Base-by-base conservation (phyloP, 2,797 vertebrate genomes). In the Acanthurus leucopareius region DNA sequence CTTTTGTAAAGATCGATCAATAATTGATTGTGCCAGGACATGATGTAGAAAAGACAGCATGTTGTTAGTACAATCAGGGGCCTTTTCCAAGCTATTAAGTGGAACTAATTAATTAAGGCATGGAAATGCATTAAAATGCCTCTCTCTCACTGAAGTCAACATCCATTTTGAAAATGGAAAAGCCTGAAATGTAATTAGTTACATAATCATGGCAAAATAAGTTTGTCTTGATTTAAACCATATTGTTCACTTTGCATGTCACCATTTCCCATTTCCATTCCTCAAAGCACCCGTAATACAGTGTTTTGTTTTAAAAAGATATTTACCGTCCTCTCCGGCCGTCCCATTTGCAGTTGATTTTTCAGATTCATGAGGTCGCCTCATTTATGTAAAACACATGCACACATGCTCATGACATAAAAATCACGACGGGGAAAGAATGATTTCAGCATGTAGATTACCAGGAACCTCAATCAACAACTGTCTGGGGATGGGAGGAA, bases 141-240 rank as follows among this genome's bases (percentile, higher is more conserved):
- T 91, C 82, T 81, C 72, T 79, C 73, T 86, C 78, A 59, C 72
- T 66, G 88, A 90, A 89, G 80, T 88, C 87, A 90, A 89, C 88
- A 88, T 92, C 78, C 86, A 91, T 84, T 89, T 92, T 82, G 73
- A 85, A 80, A 93, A 89, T 89, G 82, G 89, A 92, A 94, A 94
- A 92, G 90, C 89, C 85, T 92, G 93, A 94, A 95, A 94, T 92
- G 91, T 85, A 92, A 93, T 94, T 94, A 94, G 89, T 94, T 91
- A 86, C 89, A 91, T 90, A 89, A 93, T 89, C 89, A 91, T 79
- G 81, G 84, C 82, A 90, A 90, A 93, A 91, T 90, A 87, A 84
- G 80, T 77, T 64, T 56, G 82, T 77, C 76, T 80, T 93, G 87
- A 94, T 94, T 91, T 59, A 75, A 93, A 94, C 89, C 94, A 94